phyloP scores from a whole-genome alignment of 2,888 invertebrate genomes.

The Cephus sareptanus region DNA sequence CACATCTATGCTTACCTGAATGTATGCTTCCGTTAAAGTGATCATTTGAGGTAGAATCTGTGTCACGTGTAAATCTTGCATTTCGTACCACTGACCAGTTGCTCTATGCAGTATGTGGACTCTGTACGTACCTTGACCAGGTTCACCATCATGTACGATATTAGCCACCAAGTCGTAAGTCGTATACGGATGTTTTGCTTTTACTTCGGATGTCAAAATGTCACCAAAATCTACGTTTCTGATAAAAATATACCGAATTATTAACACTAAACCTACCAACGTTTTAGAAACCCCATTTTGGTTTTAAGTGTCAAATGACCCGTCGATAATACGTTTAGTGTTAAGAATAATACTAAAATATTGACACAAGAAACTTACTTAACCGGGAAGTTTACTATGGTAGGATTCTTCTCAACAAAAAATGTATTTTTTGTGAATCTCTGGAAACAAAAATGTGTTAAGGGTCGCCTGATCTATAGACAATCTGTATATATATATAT shows the following conservation, averaged over 20 bases:
- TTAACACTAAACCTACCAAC: too few species aligned
- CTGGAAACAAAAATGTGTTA: constrained; percentile 58
- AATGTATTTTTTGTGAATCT: constrained; percentile 99
- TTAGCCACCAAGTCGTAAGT: constrained; percentile 98
- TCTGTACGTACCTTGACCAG: constrained; percentile 92
- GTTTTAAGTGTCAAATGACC: too few species aligned
- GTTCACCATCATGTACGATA: constrained; percentile 98
- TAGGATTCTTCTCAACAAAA: constrained; percentile 99
- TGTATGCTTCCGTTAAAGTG: constrained; percentile 97
- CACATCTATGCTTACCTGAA: constrained; percentile 74
- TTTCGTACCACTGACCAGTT: constrained; percentile 80
- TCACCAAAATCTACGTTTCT: constrained; percentile 98
- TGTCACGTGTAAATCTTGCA: constrained; percentile 97
- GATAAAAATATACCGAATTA: constrained; percentile 35
- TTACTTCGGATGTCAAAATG: constrained; percentile 87
- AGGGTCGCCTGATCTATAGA: constrained; percentile 12
- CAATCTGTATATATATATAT: too few species aligned
- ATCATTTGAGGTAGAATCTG: constrained; percentile 99
- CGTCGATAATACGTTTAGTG: background rate
- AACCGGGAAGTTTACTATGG: constrained; percentile 99
- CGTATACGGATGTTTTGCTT: constrained; percentile 80
- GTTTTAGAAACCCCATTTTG: too few species aligned
- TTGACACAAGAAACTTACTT: constrained; percentile 75
- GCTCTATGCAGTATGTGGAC: constrained; percentile 93
- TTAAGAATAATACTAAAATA: background rate